Conservation (phyloP, 2,888 invertebrate species). For the Nephrotoma flavescens region DNA sequence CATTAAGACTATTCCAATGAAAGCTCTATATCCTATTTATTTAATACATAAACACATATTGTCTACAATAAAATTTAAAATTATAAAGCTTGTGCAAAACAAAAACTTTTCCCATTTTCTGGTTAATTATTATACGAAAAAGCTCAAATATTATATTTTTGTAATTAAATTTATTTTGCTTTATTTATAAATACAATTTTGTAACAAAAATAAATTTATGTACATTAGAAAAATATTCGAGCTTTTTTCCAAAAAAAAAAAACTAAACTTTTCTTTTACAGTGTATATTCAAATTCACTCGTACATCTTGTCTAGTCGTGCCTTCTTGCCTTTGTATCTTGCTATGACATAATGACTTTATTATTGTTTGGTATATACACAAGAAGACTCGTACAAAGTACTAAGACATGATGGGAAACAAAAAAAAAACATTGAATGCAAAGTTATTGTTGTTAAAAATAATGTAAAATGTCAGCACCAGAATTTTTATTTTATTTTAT, state of each 20-base stretch:
- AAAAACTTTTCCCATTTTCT: background rate
- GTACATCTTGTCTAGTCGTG: background rate
- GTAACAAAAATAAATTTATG: background rate
- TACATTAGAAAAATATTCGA: background rate
- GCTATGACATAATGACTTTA: background rate
- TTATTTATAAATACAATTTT: background rate
- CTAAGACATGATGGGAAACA: background rate
- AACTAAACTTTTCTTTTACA: background rate
- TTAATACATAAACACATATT: no score
- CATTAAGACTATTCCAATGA: background rate
- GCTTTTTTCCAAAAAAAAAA: background rate
- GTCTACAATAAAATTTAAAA: background rate
- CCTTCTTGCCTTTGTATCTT: background rate
- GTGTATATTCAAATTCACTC: background rate
- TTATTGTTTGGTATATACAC: background rate
- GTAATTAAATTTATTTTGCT: background rate
- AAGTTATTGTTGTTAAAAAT: background rate
- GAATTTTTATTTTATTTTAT: background rate
- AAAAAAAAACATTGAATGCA: background rate
- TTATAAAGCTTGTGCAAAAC: background rate
- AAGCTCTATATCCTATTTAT: background rate
- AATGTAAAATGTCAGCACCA: background rate
- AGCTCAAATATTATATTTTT: background rate
- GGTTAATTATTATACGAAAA: background rate
- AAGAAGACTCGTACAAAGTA: background rate